Evolutionary conservation across 2,797 vertebrate genomes (phyloP).

Genomic region (Rhabdomys pumilio): DNA sequence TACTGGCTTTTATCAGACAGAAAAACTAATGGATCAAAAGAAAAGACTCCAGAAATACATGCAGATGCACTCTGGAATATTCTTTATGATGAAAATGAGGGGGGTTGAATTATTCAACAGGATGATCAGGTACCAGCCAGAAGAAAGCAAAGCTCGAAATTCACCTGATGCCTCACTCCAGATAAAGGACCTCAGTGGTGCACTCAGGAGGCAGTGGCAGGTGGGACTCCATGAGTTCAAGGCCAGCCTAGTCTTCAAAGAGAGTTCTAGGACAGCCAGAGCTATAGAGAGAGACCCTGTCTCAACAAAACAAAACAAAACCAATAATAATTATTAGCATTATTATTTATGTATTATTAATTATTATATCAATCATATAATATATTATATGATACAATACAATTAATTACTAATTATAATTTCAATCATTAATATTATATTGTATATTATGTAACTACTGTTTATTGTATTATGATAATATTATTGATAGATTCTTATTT

Average conservation of each 20-base stretch:
- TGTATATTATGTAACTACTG: neutral
- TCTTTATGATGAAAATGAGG: neutral
- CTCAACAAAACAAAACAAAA: neutral
- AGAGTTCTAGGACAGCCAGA: neutral
- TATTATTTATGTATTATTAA: neutral
- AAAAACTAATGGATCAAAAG: conserved; percentile 11
- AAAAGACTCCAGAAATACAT: conserved; percentile 27
- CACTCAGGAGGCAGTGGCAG: neutral
- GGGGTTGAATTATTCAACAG: conserved; percentile 6
- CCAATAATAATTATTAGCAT: neutral
- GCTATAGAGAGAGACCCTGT: neutral
- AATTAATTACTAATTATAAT: neutral
- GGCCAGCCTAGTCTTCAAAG: neutral
- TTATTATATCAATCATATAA: neutral
- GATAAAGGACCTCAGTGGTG: neutral
- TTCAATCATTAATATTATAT: neutral
- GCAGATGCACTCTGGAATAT: neutral
- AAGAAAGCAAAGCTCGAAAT: neutral
- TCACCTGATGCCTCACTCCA: neutral
- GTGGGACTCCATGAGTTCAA: neutral
- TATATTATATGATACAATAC: neutral
- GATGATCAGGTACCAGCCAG: neutral
- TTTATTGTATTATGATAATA: neutral
- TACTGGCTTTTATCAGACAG: neutral
- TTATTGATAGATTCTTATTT: neutral